These are phyloP conservation scores for Acropora yongei DNA, from an alignment of 64 coral and sea anemone species.

Conservation along the genomic window DNA sequence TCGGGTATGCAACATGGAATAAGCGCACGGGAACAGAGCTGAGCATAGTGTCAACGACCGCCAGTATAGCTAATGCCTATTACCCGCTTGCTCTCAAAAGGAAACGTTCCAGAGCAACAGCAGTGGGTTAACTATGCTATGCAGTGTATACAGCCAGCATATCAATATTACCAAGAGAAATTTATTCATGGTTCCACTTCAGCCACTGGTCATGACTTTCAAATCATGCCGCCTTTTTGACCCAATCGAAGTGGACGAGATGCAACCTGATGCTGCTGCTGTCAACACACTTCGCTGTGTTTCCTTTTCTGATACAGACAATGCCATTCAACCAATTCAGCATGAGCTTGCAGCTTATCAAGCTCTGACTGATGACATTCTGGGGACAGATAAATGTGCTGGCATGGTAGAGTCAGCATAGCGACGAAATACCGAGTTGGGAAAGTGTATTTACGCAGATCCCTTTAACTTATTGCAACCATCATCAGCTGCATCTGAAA, in stretches of 20 bases:
- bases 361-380: constrained; percentile 15
- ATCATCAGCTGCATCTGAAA: constrained; percentile 56
- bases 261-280: constrained; percentile 53
- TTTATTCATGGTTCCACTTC: constrained; percentile 53
- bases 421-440: constrained; percentile 34
- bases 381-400: not conserved
- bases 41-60: constrained; percentile 36
- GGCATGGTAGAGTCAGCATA: constrained; percentile 41
- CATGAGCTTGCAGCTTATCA: constrained; percentile 13
- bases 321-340: constrained; percentile 40
- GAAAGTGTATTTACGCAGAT: constrained; percentile 21
- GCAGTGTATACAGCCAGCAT: constrained; percentile 52
- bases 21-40: constrained; percentile 39
- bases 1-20: constrained; percentile 48
- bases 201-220: constrained; percentile 61
- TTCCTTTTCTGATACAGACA: constrained; percentile 28
- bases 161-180: constrained; percentile 49
- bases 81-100: constrained; percentile 4
- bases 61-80: constrained; percentile 7
- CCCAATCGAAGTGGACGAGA: constrained; percentile 36
- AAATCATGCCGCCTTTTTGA: constrained; percentile 56
- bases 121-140: constrained; percentile 63
- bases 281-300: constrained; percentile 31
- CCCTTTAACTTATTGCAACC: constrained; percentile 36
- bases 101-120: constrained; percentile 18